Percentiles rank a stretch among this genome's conserved stretches.
phyloP scores from a whole-genome alignment of 2,888 invertebrate species.

The Salticus scenicus region DNA sequence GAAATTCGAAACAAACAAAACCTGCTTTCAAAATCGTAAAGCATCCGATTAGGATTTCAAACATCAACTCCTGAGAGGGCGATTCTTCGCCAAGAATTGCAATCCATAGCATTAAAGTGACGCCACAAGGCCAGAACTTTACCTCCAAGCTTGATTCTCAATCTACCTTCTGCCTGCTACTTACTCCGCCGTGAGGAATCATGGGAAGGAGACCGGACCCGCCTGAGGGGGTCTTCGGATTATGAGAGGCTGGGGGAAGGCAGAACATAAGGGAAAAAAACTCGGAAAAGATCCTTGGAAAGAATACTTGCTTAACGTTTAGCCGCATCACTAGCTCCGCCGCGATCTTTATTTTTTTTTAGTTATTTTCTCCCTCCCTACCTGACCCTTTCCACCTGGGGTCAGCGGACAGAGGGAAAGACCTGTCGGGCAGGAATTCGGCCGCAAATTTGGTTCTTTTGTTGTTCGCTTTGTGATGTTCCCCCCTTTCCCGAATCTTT shows the following conservation, averaged over 20 bases:
- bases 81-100: not conserved
- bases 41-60: not conserved
- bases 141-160: not conserved
- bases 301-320: constrained; percentile 60
- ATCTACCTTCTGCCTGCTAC: too few species aligned
- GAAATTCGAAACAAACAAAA: too few species aligned
- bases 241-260: constrained; percentile 27
- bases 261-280: not conserved
- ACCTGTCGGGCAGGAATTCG: constrained; percentile 67
- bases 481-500: not conserved
- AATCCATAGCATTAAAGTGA: not conserved
- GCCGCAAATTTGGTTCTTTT: constrained; percentile 48
- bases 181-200: constrained; percentile 28
- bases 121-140: not conserved
- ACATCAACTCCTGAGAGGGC: too few species aligned
- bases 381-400: constrained; percentile 33
- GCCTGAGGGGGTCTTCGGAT: constrained; percentile 55
- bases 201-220: constrained; percentile 60
- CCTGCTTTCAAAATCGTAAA: too few species aligned
- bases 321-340: constrained; percentile 60
- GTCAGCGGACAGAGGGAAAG: constrained; percentile 66
- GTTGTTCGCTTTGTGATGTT: not conserved
- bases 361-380: constrained; percentile 12
- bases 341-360: constrained; percentile 26
- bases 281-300: not conserved